Evolutionary conservation across 92 coral and sea anemone genomes (phyloP).

Genomic region (Scolanthus callimorphus): DNA sequence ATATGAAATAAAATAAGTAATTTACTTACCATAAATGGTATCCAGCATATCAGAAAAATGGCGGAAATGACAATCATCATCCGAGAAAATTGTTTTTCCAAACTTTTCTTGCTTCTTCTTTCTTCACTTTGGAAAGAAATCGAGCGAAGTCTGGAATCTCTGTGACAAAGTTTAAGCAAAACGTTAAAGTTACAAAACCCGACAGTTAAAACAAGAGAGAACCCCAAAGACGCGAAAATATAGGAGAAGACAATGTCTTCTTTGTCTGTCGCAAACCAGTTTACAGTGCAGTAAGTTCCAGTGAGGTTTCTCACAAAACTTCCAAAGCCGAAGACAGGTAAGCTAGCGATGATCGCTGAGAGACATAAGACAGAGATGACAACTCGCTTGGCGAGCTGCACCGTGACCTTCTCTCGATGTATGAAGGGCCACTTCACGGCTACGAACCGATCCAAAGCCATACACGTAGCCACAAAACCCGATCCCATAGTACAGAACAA

Average conservation of each 20-base stretch:
- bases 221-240: slow-evolving; percentile 52
- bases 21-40: slow-evolving; percentile 74
- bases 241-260: slow-evolving; percentile 52
- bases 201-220: slow-evolving; percentile 47
- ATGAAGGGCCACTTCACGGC: slow-evolving; percentile 61
- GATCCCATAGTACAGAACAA: slow-evolving; percentile 58
- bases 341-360: slow-evolving; percentile 32
- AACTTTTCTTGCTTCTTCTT: slow-evolving; percentile 6
- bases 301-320: slow-evolving; percentile 57
- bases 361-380: slow-evolving; percentile 13
- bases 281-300: slow-evolving; percentile 58
- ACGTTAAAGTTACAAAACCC: slow-evolving; percentile 58
- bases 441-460: slow-evolving; percentile 66
- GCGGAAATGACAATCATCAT: slow-evolving; percentile 71
- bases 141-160: slow-evolving; percentile 15
- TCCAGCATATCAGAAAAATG: slow-evolving; percentile 63
- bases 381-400: slow-evolving; percentile 27
- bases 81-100: slow-evolving; percentile 55
- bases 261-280: slow-evolving; percentile 57
- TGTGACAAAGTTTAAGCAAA: slow-evolving; percentile 33
- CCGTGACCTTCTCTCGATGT: slow-evolving; percentile 65
- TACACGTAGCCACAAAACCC: slow-evolving; percentile 57
- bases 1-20: no score
- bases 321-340: slow-evolving; percentile 59
- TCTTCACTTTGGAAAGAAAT: slow-evolving; percentile 26